Percentiles rank a stretch among this genome's conserved stretches.
Evolutionary conservation across 2,888 invertebrate genomes (phyloP).

Genomic region (Mythimna pallens): DNA sequence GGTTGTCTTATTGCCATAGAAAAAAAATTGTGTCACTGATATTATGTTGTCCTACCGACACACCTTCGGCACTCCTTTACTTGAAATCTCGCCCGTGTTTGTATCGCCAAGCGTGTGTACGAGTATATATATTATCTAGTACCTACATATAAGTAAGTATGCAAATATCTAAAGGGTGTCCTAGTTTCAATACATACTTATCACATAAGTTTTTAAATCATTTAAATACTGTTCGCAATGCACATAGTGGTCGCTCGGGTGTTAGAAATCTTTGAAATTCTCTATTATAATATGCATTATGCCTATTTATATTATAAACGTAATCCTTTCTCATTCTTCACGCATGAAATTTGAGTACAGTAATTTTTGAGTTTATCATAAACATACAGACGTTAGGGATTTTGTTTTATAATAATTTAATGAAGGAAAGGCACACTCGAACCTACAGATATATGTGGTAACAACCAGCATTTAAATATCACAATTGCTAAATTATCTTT

Average conservation of each 20-base stretch:
- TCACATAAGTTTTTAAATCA: constrained; percentile 2
- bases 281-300: no score
- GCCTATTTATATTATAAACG: no score
- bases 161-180: constrained; percentile 30
- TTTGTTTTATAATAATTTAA: no score
- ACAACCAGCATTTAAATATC: not conserved
- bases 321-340: no score
- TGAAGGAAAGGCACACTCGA: no score
- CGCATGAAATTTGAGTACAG: no score
- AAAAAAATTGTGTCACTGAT: not conserved
- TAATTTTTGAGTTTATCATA: no score
- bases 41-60: constrained; percentile 15
- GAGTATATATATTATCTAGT: no score
- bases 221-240: constrained; percentile 13
- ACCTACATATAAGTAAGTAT: constrained; percentile 4
- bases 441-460: no score
- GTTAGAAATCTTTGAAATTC: no score
- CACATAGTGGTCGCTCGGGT: not conserved
- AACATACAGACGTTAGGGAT: no score
- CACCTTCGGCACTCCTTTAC: constrained; percentile 32
- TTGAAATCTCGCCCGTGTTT: constrained; percentile 34
- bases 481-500: not conserved
- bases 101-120: constrained; percentile 12
- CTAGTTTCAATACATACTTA: constrained; percentile 34
- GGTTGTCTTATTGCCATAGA: no score